Percentiles rank a stretch among this genome's conserved stretches.
phyloP scores from a whole-genome alignment of 2,888 invertebrate genomes.

The Lasioglossum morio region DNA sequence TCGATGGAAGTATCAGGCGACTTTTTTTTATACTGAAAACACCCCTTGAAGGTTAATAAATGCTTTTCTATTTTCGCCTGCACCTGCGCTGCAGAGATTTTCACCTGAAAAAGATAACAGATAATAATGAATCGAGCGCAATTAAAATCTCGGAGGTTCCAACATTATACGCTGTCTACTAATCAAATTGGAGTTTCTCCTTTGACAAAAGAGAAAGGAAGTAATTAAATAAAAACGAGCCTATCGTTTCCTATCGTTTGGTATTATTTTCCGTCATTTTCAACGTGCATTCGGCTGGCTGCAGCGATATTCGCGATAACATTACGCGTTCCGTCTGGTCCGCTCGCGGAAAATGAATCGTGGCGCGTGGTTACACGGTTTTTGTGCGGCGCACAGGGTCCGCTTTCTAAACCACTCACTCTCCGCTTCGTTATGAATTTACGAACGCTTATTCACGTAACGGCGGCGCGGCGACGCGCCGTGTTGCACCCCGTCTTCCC shows the following conservation, averaged over 20 bases:
- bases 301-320: background rate
- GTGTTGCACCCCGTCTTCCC: slow-evolving; percentile 59
- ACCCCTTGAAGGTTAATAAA: background rate
- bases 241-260: background rate
- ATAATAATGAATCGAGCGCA: too few species aligned
- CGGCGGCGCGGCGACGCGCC: slow-evolving; percentile 31
- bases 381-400: slow-evolving; percentile 55
- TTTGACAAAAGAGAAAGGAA: background rate
- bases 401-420: slow-evolving; percentile 82
- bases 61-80: background rate
- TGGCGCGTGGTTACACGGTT: slow-evolving; percentile 60
- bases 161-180: background rate
- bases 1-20: background rate
- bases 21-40: background rate
- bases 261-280: background rate
- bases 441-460: slow-evolving; percentile 70
- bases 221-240: background rate
- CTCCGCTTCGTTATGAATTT: slow-evolving; percentile 71
- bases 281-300: background rate
- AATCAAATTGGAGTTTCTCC: background rate
- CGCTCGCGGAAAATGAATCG: slow-evolving; percentile 54
- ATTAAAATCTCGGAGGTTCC: too few species aligned
- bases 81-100: background rate
- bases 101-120: background rate
- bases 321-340: background rate